These are phyloP conservation scores for Sebastes glaucus DNA, from an alignment of 2,797 vertebrate genomes.

Conservation along the genomic window DNA sequence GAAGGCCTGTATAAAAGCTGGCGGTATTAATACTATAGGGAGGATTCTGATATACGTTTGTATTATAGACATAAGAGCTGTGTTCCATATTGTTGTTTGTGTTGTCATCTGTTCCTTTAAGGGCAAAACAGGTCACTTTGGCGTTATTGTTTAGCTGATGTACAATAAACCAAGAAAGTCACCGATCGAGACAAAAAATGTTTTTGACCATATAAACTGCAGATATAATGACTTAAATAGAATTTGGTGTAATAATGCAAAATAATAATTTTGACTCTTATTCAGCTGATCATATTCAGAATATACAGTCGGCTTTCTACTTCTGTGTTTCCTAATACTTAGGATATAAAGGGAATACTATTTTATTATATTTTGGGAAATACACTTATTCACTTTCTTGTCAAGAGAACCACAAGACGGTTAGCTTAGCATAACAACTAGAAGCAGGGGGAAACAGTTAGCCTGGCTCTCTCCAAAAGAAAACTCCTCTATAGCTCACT, in stretches of 20 bases:
- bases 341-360: not conserved
- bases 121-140: conserved; percentile 68
- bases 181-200: not conserved
- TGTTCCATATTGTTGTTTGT: conserved; percentile 33
- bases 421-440: not conserved
- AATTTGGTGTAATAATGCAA: not conserved
- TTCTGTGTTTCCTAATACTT: not conserved
- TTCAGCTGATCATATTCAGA: not conserved
- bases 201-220: not conserved
- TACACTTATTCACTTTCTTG: not conserved
- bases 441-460: not conserved
- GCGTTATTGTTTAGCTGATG: conserved; percentile 14
- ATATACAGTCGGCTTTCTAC: not conserved
- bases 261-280: not conserved
- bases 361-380: not conserved
- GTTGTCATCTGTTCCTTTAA: conserved; percentile 57
- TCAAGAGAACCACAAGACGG: not conserved
- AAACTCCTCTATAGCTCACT: not conserved
- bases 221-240: not conserved
- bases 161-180: conserved; percentile 59
- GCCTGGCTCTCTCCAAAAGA: no score
- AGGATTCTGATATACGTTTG: conserved; percentile 29
- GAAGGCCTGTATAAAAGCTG: not conserved
- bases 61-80: conserved; percentile 71
- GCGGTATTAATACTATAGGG: not conserved